These are phyloP conservation scores for Bathynomus jamesi DNA, from an alignment of 1,140 invertebrate genomes.

Conservation along the genomic window DNA sequence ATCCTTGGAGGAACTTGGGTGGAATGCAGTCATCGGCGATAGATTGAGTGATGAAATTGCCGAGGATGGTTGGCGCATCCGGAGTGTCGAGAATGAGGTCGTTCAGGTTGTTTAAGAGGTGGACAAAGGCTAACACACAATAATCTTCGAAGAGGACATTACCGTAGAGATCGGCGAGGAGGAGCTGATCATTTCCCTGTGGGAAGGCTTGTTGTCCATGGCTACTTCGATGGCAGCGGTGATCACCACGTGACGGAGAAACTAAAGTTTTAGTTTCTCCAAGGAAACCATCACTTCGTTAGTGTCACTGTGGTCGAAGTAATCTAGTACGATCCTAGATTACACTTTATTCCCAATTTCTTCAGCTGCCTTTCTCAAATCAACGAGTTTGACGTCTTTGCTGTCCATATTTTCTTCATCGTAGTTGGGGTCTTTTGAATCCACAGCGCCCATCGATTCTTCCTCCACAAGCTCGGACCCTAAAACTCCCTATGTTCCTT, in stretches of 20 bases:
- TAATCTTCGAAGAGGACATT: constrained; percentile 64
- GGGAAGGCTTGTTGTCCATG: constrained; percentile 81
- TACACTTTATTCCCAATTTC: constrained; percentile 58
- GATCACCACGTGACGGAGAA: constrained; percentile 32
- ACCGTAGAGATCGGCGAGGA: constrained; percentile 79
- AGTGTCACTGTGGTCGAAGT: constrained; percentile 82
- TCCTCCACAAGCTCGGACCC: constrained; percentile 71
- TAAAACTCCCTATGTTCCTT: constrained; percentile 80
- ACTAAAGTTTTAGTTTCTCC: constrained; percentile 54
- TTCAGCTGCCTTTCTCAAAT: constrained; percentile 60
- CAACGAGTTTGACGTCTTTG: constrained; percentile 61
- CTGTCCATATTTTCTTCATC: constrained; percentile 69
- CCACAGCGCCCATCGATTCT: constrained; percentile 60
- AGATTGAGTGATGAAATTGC: constrained; percentile 81
- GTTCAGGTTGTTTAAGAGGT: constrained; percentile 63
- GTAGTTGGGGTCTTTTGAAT: constrained; percentile 81
- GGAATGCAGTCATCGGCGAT: constrained; percentile 87
- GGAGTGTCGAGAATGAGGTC: constrained; percentile 83
- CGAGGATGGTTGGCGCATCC: constrained; percentile 69
- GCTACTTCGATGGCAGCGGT: constrained; percentile 63
- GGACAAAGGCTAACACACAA: constrained; percentile 68
- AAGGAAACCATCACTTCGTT: constrained; percentile 68
- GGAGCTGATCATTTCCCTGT: constrained; percentile 82
- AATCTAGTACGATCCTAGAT: constrained; percentile 72
- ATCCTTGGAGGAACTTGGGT: constrained; percentile 63